Percentiles rank a stretch among this genome's conserved stretches.
Evolutionary conservation across 2,888 invertebrate genomes (phyloP).

Genomic region (Tortrix viridana): DNA sequence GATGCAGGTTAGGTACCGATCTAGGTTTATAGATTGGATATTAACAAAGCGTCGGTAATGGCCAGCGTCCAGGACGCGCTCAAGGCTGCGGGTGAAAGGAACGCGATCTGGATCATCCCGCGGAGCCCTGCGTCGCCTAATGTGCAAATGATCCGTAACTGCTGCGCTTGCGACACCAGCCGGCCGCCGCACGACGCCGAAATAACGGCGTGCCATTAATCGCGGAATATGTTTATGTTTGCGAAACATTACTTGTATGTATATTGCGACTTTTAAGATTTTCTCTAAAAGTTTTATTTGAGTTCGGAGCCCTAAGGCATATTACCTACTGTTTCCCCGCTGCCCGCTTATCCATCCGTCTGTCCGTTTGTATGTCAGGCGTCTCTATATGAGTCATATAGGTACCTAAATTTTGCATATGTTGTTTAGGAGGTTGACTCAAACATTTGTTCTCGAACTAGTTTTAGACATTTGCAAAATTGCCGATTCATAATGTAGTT

Average conservation of each 20-base stretch:
- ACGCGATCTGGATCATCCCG: slow-evolving; percentile 79
- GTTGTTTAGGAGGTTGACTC: no score
- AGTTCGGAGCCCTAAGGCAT: no score
- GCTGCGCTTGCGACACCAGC: slow-evolving; percentile 75
- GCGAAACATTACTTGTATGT: slow-evolving; percentile 64
- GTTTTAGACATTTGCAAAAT: no score
- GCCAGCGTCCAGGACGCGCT: slow-evolving; percentile 64
- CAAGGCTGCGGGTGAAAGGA: slow-evolving; percentile 82
- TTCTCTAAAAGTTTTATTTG: no score
- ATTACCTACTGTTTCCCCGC: no score
- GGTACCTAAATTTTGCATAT: no score
- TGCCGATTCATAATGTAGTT: no score
- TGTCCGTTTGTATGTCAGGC: no score
- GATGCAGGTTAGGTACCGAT: slow-evolving; percentile 52
- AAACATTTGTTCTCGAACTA: no score
- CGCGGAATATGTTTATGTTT: slow-evolving; percentile 72
- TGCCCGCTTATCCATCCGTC: no score
- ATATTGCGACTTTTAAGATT: no score
- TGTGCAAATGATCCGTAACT: slow-evolving; percentile 78
- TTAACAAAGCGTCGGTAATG: slow-evolving; percentile 76
- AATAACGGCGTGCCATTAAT: slow-evolving; percentile 79
- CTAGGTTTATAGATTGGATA: slow-evolving; percentile 79
- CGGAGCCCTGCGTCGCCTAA: slow-evolving; percentile 54
- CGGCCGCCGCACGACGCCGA: slow-evolving; percentile 76
- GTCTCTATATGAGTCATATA: no score